Evolutionary conservation across 2,113 vertebrate genomes (phyloP).

Genomic region (Hiodon alosoides): DNA sequence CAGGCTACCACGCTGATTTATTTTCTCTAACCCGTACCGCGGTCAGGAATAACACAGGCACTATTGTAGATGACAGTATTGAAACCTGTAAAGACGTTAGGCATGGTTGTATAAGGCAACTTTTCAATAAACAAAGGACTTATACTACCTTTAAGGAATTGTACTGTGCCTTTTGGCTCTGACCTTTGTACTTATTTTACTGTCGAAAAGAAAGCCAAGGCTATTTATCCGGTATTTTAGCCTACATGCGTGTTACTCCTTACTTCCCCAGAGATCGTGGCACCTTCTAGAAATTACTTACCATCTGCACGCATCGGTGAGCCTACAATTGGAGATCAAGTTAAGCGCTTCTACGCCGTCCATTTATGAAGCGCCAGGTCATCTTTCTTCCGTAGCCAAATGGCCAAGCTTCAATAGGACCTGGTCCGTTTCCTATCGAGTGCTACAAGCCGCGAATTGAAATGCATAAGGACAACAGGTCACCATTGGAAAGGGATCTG

Average conservation of each 20-base stretch:
- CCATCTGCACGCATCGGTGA: slow-evolving; percentile 23
- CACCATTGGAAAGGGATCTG: not conserved
- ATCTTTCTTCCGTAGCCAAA: slow-evolving; percentile 11
- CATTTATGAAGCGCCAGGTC: slow-evolving; percentile 29
- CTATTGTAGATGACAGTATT: not conserved
- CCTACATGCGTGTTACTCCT: slow-evolving; percentile 1
- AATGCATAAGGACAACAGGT: not conserved
- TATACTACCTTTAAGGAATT: slow-evolving; percentile 6
- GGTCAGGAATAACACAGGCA: slow-evolving; percentile 15
- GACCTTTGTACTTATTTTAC: not conserved
- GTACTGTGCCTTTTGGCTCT: not conserved
- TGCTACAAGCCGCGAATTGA: slow-evolving; percentile 26
- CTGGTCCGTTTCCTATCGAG: slow-evolving; percentile 27
- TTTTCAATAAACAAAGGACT: slow-evolving; percentile 24
- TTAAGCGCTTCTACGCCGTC: slow-evolving; percentile 26
- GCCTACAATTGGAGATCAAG: slow-evolving; percentile 28
- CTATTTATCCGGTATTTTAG: not conserved
- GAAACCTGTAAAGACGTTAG: not conserved
- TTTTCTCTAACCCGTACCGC: slow-evolving; percentile 3
- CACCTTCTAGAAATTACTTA: slow-evolving; percentile 18
- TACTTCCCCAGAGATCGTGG: slow-evolving; percentile 4
- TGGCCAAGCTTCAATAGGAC: slow-evolving; percentile 13
- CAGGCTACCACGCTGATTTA: not conserved
- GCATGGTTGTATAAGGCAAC: not conserved
- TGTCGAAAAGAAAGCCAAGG: not conserved